A percentile compares a stretch with the other conserved stretches of the same genome.
Evolutionary conservation across 2,888 invertebrate species (phyloP).

Genomic region (Gymnoscelis rufifasciata): DNA sequence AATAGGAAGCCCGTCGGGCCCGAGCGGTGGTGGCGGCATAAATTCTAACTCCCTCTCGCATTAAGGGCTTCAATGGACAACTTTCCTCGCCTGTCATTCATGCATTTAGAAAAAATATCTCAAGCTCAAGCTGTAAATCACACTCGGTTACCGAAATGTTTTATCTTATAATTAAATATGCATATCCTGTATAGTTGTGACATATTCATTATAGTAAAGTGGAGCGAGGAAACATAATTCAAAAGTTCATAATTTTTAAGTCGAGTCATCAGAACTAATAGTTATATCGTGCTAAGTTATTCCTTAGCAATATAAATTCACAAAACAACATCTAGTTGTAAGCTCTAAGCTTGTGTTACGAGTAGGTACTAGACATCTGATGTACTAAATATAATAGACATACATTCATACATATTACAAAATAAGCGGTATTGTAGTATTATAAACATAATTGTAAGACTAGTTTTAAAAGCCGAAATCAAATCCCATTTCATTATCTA

Average conservation of each 20-base stretch:
- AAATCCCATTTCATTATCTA: conserved; percentile 50
- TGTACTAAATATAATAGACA: too few species aligned
- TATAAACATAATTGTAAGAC: conserved; percentile 23
- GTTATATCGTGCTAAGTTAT: neutral
- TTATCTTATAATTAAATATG: conserved; percentile 52
- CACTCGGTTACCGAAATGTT: conserved; percentile 32
- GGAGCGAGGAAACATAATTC: conserved; percentile 62
- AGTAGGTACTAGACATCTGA: too few species aligned
- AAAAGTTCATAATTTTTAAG: conserved; percentile 46
- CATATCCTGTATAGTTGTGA: conserved; percentile 57
- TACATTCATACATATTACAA: too few species aligned
- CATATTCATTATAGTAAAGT: conserved; percentile 55
- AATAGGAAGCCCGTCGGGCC: conserved; percentile 60
- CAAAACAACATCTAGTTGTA: too few species aligned
- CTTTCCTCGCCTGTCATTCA: conserved; percentile 50
- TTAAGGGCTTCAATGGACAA: conserved; percentile 43
- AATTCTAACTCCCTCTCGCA: conserved; percentile 39
- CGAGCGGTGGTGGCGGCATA: conserved; percentile 41
- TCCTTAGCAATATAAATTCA: neutral
- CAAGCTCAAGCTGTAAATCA: conserved; percentile 58
- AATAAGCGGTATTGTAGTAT: too few species aligned
- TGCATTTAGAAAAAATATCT: conserved; percentile 58
- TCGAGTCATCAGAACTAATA: conserved; percentile 31
- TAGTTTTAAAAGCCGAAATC: conserved; percentile 34
- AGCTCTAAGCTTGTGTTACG: too few species aligned